Evolutionary conservation across 2,888 invertebrate species (phyloP).

Genomic region (Lasioglossum calceatum): DNA sequence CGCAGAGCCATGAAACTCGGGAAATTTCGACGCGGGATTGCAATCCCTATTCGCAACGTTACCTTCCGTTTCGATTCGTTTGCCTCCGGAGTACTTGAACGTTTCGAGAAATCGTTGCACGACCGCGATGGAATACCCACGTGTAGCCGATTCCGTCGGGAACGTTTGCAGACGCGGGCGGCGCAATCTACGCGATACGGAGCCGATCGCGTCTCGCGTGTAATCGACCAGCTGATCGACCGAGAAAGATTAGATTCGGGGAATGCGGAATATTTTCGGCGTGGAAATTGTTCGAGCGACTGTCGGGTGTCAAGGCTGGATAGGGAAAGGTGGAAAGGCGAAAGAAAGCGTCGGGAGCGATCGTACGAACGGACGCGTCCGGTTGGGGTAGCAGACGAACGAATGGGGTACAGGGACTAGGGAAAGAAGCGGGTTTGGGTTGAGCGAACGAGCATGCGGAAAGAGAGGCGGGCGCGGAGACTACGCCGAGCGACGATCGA

Average conservation of each 20-base stretch:
- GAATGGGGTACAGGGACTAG: neutral
- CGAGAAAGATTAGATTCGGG: neutral
- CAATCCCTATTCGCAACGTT: neutral
- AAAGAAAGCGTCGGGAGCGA: neutral
- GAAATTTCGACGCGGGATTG: too few species aligned
- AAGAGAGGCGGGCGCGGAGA: conserved; percentile 4
- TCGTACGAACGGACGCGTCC: neutral
- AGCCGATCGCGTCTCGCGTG: neutral
- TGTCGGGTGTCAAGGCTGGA: neutral
- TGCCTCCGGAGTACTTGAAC: neutral
- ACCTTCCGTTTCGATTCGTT: neutral
- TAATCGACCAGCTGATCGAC: neutral
- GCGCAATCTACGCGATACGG: neutral
- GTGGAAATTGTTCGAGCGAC: neutral
- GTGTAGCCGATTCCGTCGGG: neutral
- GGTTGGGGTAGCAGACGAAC: neutral
- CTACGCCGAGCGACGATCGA: conserved; percentile 72
- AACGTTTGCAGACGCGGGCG: neutral
- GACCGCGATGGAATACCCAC: neutral
- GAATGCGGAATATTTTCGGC: neutral
- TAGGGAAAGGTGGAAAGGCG: neutral
- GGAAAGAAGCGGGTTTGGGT: neutral
- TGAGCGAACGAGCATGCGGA: neutral
- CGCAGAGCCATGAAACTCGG: too few species aligned
- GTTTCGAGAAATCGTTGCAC: neutral